Evolutionary conservation across 2,888 invertebrate genomes (phyloP).

Genomic region (Cantharis rustica): DNA sequence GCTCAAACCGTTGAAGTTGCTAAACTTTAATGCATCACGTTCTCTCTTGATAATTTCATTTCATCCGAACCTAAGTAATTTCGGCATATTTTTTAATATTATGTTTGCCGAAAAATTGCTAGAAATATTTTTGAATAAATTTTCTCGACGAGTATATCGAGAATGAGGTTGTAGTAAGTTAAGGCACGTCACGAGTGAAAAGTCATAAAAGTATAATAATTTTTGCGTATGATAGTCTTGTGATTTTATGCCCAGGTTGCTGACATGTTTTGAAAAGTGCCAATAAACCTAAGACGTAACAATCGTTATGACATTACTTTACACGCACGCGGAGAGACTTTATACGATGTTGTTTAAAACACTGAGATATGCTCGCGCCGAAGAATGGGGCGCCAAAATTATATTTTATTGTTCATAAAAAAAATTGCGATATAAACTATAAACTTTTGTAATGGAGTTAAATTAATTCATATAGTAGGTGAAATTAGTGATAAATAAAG

Average conservation of each 20-base stretch:
- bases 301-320: constrained; percentile 38
- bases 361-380: constrained; percentile 25
- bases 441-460: constrained; percentile 8
- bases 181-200: constrained; percentile 30
- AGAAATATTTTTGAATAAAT: not conserved
- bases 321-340: constrained; percentile 37
- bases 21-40: not conserved
- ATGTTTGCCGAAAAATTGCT: not conserved
- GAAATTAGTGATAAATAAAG: not conserved
- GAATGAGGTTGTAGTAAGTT: constrained; percentile 30
- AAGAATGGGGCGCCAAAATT: constrained; percentile 6
- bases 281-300: constrained; percentile 39
- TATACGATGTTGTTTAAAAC: constrained; percentile 34
- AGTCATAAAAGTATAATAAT: constrained; percentile 36
- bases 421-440: not conserved
- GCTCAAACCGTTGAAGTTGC: not conserved
- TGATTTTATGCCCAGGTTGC: constrained; percentile 38
- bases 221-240: constrained; percentile 35
- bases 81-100: not conserved
- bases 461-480: not conserved
- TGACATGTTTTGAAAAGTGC: constrained; percentile 37
- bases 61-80: not conserved
- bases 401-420: not conserved
- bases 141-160: not conserved
- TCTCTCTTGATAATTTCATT: not conserved